phyloP scores from a whole-genome alignment of 2,888 invertebrate genomes.

The Tyria jacobaeae region DNA sequence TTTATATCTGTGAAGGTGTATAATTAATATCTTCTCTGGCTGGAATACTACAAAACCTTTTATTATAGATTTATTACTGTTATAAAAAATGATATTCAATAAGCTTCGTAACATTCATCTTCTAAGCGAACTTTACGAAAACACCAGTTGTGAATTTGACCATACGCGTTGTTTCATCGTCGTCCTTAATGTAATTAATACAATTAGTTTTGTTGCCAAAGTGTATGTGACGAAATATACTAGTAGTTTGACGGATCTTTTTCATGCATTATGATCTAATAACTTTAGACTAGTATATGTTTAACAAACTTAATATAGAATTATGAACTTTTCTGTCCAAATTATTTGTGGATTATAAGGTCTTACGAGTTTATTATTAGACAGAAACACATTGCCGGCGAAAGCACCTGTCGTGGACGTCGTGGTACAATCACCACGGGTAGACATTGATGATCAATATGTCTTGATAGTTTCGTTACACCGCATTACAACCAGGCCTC shows the following conservation, averaged over 20 bases:
- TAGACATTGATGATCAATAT: slow-evolving; percentile 27
- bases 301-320: slow-evolving; percentile 18
- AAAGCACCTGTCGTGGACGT: slow-evolving; percentile 73
- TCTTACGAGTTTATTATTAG: slow-evolving; percentile 49
- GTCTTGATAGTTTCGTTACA: slow-evolving; percentile 53
- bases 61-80: too few relatives aligned
- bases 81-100: too few relatives aligned
- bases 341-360: slow-evolving; percentile 44
- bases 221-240: neutral
- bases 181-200: neutral
- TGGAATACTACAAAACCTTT: too few relatives aligned
- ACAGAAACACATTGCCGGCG: slow-evolving; percentile 45
- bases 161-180: neutral
- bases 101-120: too few relatives aligned
- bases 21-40: too few relatives aligned
- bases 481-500: too few relatives aligned
- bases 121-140: neutral
- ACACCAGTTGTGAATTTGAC: neutral
- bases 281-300: neutral
- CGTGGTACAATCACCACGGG: slow-evolving; percentile 47
- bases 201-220: slow-evolving; percentile 6
- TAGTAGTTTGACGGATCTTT: neutral
- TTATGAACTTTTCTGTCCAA: slow-evolving; percentile 28
- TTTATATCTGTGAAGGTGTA: too few relatives aligned
- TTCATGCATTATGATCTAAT: neutral